Evolutionary conservation across 2,888 invertebrate genomes (phyloP), one percentile per base, ranked within the genome.

Genomic region (Cylloceria caligata): DNA sequence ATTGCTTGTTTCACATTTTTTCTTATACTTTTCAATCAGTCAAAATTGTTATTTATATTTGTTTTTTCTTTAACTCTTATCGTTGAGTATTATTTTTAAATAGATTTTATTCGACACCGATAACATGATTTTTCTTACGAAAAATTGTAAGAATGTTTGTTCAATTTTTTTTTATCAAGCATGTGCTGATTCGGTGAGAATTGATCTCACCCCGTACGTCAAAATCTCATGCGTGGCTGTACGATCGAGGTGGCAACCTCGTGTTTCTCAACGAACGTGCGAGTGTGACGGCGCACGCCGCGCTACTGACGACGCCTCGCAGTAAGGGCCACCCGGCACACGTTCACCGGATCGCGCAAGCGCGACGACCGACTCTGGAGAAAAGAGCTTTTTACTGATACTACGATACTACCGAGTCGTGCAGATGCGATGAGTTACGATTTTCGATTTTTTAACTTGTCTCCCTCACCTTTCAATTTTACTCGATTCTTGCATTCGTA

Each of bases 231-330:
- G 45, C 60, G 52, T 73, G 62, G 60, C 24, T 24, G 62, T 76
- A 49, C 68, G 68, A 45, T 67, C 57, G 62, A 73, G 21, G 39
- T 67, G 67, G 67, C 49, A 49, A 30, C 65, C 60, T 64, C 62
- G 60, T 69, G 42, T 76, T 69, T 78, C 39, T 74, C 49, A 83
- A 86, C 84, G 85, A 88, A 89, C 91, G 89, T 91, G 91, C 92
- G 92, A 89, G 90, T 89, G 80, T 89, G 88, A 90, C 90, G 92
- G 91, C 91, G 91, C 92, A 91, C 92, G 92, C 90, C 91, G 92
- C 91, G 91, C 91, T 91, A 92, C 92, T 92, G 91, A 88, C 88
- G 91, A 89, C 89, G 89, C 88, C 88, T 62, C 75, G 72, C 49
- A 45, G 60, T 45, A 75, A 62, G 84, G 89, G 88, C 88, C 88